Evolutionary conservation across 1,140 invertebrate species (phyloP).

Genomic region (Plodia interpunctella): DNA sequence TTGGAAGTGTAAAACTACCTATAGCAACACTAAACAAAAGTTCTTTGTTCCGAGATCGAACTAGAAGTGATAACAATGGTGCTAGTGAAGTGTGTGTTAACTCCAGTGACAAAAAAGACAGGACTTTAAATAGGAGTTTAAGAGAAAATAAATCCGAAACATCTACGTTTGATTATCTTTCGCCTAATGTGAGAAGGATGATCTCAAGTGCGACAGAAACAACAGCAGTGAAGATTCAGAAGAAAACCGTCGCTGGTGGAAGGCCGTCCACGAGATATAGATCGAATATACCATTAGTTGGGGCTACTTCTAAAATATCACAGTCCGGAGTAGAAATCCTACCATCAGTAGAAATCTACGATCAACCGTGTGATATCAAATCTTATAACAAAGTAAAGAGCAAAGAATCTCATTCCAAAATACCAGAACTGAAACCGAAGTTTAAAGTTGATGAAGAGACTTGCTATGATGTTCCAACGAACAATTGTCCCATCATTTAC

Average conservation of each 20-base stretch:
- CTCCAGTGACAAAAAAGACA: constrained; percentile 45
- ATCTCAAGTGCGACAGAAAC: constrained; percentile 76
- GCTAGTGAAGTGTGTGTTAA: constrained; percentile 49
- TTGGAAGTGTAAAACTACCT: constrained; percentile 67
- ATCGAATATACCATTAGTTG: constrained; percentile 71
- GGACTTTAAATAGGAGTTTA: constrained; percentile 52
- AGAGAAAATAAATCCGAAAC: constrained; percentile 53
- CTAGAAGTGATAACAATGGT: constrained; percentile 68
- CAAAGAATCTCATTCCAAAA: constrained; percentile 36
- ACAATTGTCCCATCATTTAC: constrained; percentile 54
- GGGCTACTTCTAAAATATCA: constrained; percentile 73
- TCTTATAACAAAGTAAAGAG: constrained; percentile 28
- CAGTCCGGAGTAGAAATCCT: constrained; percentile 72
- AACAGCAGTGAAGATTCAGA: constrained; percentile 62
- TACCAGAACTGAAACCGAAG: constrained; percentile 42
- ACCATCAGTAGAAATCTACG: constrained; percentile 70
- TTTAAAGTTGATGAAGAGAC: constrained; percentile 57
- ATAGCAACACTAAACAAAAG: constrained; percentile 62
- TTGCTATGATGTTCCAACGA: constrained; percentile 66
- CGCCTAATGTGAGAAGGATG: constrained; percentile 79
- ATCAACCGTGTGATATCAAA: constrained; percentile 56
- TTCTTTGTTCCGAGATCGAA: constrained; percentile 57
- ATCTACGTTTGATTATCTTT: constrained; percentile 73
- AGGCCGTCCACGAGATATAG: constrained; percentile 58
- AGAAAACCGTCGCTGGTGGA: constrained; percentile 58